Evolutionary conservation across 1,140 invertebrate species (phyloP), one percentile per base, ranked within the genome.

Genomic region (Aphelenchoides avenae): DNA sequence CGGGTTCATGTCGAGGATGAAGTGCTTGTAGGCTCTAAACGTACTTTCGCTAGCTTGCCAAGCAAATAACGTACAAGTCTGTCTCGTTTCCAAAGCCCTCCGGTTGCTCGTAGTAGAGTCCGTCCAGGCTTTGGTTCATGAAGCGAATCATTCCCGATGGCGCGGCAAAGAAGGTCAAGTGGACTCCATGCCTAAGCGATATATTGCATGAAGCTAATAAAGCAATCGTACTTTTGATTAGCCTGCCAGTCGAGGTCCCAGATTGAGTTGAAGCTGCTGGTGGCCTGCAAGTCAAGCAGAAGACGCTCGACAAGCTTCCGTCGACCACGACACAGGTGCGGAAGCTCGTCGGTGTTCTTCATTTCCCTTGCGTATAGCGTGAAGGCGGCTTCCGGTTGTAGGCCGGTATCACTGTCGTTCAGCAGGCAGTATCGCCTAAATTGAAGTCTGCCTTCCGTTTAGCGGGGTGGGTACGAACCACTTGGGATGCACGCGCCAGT

Each of bases 131-230:
- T 42, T 73, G 34, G 37, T 75, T 73, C 33, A 53, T 62, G 37
- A 55, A 76, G 7, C 75, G 71, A 44, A 77, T 70, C 15, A 75
- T 30, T n/a, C 73, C 73, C 22, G 74, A 72, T 7, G 74, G 68
- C 20, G 74, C 53, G 9, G 68, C 53, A 34, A 75, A 77, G 52
- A 75, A 75, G 5, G 69, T 61, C 41, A 75, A 49, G 53, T 75
- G 74, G 30, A 77, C 52, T n/a, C 70, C 53, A 39, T 73, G 71
- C 15, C 53, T 59, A 40, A 34, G 55, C 9, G n/a, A 68, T 18
- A n/a, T 29, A 57, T 13, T 51, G 29, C 42, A 50, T 42, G 37
- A 52, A 64, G 15, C 30, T 18, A 4, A 27, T 31, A 18, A 13
- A 59, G n/a, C n/a, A n/a, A n/a, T n/a, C n/a, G n/a, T 30, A 53